These are phyloP conservation scores for Tetraneura akinire DNA, from an alignment of 1,140 invertebrate species.

Conservation along the genomic window DNA sequence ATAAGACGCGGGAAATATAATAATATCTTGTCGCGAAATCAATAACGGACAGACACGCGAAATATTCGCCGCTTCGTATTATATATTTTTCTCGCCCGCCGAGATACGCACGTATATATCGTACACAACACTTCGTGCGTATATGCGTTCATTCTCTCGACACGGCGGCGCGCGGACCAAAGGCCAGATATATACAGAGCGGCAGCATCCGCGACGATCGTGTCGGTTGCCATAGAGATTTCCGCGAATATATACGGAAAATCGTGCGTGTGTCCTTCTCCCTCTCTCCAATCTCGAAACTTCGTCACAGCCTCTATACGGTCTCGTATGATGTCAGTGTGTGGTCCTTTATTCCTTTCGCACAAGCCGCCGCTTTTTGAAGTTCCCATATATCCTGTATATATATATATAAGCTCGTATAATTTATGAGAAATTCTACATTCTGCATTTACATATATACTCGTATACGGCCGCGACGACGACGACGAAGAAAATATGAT, in stretches of 20 bases:
- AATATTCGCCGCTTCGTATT: conserved; percentile 18
- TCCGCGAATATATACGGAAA: not conserved
- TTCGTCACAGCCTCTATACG: not conserved
- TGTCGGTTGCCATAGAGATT: not conserved
- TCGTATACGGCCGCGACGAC: not conserved
- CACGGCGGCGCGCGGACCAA: conserved; percentile 7
- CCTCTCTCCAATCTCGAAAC: not conserved
- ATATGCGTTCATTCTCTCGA: not conserved
- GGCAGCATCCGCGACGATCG: not conserved
- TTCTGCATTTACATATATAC: no score
- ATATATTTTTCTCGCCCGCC: not conserved
- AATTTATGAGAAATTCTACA: conserved; percentile 45
- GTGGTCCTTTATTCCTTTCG: no score
- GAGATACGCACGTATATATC: not conserved
- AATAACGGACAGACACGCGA: conserved; percentile 34
- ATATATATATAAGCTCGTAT: conserved; percentile 41
- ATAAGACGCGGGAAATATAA: not conserved
- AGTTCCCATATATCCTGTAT: conserved; percentile 30
- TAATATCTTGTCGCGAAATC: conserved; percentile 23
- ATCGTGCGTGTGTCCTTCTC: not conserved
- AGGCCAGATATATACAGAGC: no score
- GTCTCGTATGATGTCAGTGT: not conserved
- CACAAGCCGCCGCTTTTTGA: not conserved
- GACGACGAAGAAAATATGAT: not conserved
- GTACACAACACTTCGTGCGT: not conserved